Base-by-base conservation (phyloP, 1,140 invertebrate species). In the Andricus grossulariae region DNA sequence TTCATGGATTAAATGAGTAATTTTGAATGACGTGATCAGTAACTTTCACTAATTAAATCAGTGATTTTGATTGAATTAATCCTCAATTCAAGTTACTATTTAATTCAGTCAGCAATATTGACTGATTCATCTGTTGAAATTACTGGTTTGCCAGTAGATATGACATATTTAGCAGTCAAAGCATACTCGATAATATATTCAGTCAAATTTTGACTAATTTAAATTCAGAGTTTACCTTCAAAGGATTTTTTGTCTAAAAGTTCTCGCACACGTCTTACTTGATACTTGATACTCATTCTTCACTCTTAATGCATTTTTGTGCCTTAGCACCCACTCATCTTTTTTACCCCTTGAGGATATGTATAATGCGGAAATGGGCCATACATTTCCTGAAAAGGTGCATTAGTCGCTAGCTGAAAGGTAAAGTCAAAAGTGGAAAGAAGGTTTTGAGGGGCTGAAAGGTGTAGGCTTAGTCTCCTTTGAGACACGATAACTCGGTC, bases 341-440 rank as follows among this genome's bases (percentile, higher is more conserved):
- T 39, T 16, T 71, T 11, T 50, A 25, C 32, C 66, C 15, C 45
- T 72, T 49, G n/a, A 72, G 71, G 71, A 72, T 72, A 16, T 18
- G 19, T 25, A 72, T 16, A 72, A 32, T 50, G 49, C 32, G 49
- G 21, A 50, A 80, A 82, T 80, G 83, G 73, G 75, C 81, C 79
- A 85, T 80, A 84, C 83, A 81, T 81, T 76, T 51, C 70, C 57
- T 32, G 57, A 25, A 66, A 66, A 66, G 32, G 39, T 66, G 57
- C 57, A 66, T 66, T 66, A 66, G 57, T 39, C 57, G 57, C 57
- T 66, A 21, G 21, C 57, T 60, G 57, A 19, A 66, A 66, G 12
- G 57, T 66, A 66, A 66, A 39, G 60, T 66, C 60, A 66, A 66
- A 66, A 66, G 60, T 8, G 21, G 3, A 66, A 54, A 55, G 13